Evolutionary conservation across 2,888 invertebrate genomes (phyloP).

Genomic region (Conomelus anceps): DNA sequence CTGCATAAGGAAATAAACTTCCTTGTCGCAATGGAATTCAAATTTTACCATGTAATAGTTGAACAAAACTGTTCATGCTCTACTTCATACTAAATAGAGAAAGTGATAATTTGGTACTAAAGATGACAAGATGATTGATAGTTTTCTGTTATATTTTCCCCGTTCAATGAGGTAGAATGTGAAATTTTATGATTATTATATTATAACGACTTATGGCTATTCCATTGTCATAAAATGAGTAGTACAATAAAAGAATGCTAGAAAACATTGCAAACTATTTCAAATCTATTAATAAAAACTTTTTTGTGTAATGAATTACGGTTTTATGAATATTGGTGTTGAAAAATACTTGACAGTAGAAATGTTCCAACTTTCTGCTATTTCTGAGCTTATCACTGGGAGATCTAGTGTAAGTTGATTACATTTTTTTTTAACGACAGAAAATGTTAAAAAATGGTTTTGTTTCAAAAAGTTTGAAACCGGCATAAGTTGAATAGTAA

Average conservation of each 20-base stretch:
- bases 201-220: not conserved
- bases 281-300: not conserved
- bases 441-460: too few relatives aligned
- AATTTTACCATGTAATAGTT: not conserved
- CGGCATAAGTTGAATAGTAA: too few relatives aligned
- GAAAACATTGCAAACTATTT: not conserved
- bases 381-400: too few relatives aligned
- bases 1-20: not conserved
- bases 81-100: not conserved
- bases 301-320: too few relatives aligned
- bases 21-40: not conserved
- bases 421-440: too few relatives aligned
- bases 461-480: too few relatives aligned
- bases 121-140: not conserved
- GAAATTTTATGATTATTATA: not conserved
- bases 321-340: too few relatives aligned
- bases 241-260: not conserved
- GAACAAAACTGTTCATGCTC: not conserved
- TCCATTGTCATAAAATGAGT: not conserved
- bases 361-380: too few relatives aligned
- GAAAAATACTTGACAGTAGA: too few relatives aligned
- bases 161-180: not conserved
- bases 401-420: too few relatives aligned
- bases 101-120: not conserved
- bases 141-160: not conserved